These are phyloP conservation scores for Coturnix japonica DNA, from an alignment of 2,113 vertebrate species.

Conservation along the genomic window DNA sequence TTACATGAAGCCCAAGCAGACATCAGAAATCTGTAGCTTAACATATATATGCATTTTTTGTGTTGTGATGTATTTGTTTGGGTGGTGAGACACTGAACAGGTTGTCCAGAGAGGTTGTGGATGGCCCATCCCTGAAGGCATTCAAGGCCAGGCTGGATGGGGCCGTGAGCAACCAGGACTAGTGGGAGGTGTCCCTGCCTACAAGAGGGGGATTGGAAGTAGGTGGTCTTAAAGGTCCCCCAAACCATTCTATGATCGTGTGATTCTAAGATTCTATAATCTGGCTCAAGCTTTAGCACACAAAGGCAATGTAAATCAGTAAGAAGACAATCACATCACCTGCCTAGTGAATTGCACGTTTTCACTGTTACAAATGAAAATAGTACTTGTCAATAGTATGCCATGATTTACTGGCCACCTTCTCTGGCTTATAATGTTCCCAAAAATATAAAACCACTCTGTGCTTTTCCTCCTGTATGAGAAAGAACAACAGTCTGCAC, in stretches of 20 bases:
- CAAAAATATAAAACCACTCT: background rate
- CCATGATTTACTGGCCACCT: background rate
- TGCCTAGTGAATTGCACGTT: background rate
- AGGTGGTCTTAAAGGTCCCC: no score
- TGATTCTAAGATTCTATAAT: no score
- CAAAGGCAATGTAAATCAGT: background rate
- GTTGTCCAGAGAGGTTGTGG: no score
- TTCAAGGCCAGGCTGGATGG: no score
- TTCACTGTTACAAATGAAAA: background rate
- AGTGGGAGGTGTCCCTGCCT: no score
- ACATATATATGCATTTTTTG: background rate
- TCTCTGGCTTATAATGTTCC: background rate
- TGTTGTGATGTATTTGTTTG: background rate
- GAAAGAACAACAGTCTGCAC: background rate
- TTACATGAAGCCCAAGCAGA: background rate
- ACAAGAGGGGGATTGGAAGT: no score
- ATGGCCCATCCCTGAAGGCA: no score
- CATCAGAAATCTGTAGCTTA: background rate
- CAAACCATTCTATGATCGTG: no score
- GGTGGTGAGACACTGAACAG: no score
- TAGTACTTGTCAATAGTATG: background rate
- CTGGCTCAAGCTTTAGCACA: background rate
- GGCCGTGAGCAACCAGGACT: no score
- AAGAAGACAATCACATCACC: background rate
- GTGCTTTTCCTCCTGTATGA: background rate